phyloP scores from a whole-genome alignment of 92 coral and sea anemone genomes.

The Epizoanthus rinbou region DNA sequence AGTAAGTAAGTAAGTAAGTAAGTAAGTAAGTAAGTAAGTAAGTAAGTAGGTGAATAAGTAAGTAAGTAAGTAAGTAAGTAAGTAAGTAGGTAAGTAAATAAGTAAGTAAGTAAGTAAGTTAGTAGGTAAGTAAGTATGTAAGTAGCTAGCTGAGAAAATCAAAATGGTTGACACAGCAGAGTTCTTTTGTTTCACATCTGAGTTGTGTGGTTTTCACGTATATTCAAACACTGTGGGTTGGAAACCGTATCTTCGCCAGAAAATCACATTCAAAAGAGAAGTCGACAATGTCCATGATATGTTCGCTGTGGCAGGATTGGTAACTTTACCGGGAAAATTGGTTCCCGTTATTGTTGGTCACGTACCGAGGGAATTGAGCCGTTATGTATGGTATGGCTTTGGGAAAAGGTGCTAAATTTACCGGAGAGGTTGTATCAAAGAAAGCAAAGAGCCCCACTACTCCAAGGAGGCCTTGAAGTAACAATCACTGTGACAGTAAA shows the following conservation, averaged over 20 bases:
- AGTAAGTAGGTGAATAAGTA: too few relatives aligned
- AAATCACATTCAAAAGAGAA: conserved; percentile 38
- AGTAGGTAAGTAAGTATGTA: too few relatives aligned
- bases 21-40: too few relatives aligned
- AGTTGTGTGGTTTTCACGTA: conserved; percentile 57
- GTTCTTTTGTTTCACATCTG: conserved; percentile 46
- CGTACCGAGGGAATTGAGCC: conserved; percentile 47
- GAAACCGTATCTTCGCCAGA: conserved; percentile 28
- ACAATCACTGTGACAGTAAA: background rate
- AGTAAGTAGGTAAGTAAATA: too few relatives aligned
- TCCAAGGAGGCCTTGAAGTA: background rate
- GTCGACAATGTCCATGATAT: conserved; percentile 36
- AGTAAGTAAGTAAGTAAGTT: too few relatives aligned
- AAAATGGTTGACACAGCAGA: conserved; percentile 42
- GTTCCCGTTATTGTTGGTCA: conserved; percentile 46
- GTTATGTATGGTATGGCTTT: conserved; percentile 54
- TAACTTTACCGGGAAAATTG: conserved; percentile 31
- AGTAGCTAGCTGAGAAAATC: background rate
- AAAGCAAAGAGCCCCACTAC: conserved; percentile 11
- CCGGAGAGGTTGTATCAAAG: background rate
- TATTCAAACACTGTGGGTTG: conserved; percentile 42
- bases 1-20: too few relatives aligned
- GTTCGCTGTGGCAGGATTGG: conserved; percentile 49
- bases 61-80: too few relatives aligned
- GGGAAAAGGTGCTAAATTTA: conserved; percentile 45